Evolutionary conservation across 2,113 vertebrate species (phyloP), one percentile per base, ranked within the genome.

Genomic region (Oreotragus oreotragus): DNA sequence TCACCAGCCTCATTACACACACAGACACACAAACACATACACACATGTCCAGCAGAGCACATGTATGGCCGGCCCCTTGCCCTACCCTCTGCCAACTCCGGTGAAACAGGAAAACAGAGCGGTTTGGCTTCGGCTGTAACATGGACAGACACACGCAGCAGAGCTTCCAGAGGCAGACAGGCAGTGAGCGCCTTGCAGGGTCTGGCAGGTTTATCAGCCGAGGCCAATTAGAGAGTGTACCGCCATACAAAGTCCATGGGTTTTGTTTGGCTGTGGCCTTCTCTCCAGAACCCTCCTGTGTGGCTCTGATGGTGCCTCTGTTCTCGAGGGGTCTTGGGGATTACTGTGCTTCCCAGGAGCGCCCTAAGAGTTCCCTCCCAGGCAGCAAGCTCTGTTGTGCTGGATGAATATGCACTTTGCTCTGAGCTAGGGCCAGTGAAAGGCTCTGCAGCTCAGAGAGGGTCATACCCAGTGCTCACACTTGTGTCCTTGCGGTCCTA

Each of bases 121-220:
- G 96, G 96, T 94, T 98, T 97, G 97, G 94, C 98, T 98, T 98
- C 87, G 81, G 97, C 98, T 62, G 43, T 39, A 4, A 97, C 90
- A 25, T 73, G 94, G 97, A 96, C 95, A 95, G 96, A 97, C 70
- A n/a, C n/a, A 97, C 64, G 96, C 95, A 95, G 96, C 96, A 95
- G 98, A 97, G 96, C 98, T 99, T 99, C 98, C 98, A 98, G 92
- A 97, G 94, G 93, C 95, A 98, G 98, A 98, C 43, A 98, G 87
- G 98, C 98, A 99, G 98, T 98, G 96, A 97, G 96, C 27, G 97
- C 97, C 98, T 98, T 99, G 99, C 98, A 99, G 98, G 96, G 57
- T 62, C 6, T 55, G 19, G 62, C 83, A 0, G 81, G 92, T 98
- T 98, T 97, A 98, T 90, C 90, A 97, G 96, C 90, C 96, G 96